A percentile compares a stretch with the other conserved stretches of the same genome.
Conservation (phyloP, 2,113 vertebrate species). For the Rhizomys pruinosus region DNA sequence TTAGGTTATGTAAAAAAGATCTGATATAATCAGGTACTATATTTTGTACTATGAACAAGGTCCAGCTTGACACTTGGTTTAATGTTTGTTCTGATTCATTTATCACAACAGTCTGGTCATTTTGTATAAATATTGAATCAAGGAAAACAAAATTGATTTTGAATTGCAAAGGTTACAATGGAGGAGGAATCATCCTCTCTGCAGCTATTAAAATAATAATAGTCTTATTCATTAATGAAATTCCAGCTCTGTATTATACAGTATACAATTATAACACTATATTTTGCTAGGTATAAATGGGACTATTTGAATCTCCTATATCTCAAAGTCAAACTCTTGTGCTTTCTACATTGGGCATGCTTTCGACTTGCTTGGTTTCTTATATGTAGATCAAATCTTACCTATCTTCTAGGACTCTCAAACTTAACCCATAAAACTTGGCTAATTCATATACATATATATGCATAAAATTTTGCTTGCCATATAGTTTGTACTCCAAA, state of each 20-base stretch:
- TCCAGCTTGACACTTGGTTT: background rate
- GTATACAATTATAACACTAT: background rate
- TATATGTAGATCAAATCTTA: background rate
- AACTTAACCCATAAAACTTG: background rate
- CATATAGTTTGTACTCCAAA: background rate
- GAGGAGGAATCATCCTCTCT: background rate
- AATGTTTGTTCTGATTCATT: background rate
- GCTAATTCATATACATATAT: background rate
- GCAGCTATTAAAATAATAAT: background rate
- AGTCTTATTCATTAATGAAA: background rate
- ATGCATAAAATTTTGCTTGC: background rate
- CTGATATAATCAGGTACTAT: background rate
- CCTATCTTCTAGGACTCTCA: background rate
- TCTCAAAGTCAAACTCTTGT: background rate
- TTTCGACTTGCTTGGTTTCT: background rate
- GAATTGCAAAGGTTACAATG: background rate
- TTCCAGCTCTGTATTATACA: background rate
- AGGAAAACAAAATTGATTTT: background rate
- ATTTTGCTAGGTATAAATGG: background rate
- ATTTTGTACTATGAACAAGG: background rate
- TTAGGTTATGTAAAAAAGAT: background rate
- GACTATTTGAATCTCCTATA: background rate
- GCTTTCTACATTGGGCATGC: background rate
- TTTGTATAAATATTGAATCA: background rate
- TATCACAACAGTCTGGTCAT: background rate